Conservation (phyloP, 2,797 vertebrate genomes). For the Schizopygopsis malacanthus region DNA sequence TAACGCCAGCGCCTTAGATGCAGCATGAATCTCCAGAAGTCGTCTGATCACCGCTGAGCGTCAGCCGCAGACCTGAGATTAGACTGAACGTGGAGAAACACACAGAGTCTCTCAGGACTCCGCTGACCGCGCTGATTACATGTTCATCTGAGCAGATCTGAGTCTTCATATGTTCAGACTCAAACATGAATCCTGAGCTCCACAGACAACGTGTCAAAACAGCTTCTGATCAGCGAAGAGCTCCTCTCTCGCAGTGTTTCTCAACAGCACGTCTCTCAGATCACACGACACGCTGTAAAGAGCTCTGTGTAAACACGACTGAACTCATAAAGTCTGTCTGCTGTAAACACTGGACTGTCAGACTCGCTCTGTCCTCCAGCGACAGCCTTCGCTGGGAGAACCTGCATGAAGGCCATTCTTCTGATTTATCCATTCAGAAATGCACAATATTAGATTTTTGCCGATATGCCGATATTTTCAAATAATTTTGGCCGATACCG, state of each 20-base stretch:
- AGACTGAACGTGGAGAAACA: conserved; percentile 62
- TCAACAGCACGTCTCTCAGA: conserved; percentile 61
- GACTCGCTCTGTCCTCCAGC: conserved; percentile 62
- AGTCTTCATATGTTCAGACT: neutral
- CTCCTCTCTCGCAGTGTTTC: neutral
- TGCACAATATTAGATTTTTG: no score
- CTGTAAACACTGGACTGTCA: conserved; percentile 66
- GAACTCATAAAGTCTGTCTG: conserved; percentile 63
- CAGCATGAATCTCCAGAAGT: conserved; percentile 53
- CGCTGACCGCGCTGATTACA: neutral
- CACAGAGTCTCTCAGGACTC: neutral
- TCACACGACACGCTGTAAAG: conserved; percentile 58
- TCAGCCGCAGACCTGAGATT: conserved; percentile 69
- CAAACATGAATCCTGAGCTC: neutral
- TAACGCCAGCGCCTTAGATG: conserved; percentile 45
- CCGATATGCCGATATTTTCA: no score
- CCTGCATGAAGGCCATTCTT: neutral
- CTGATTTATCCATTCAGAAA: neutral
- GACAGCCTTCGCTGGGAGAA: neutral
- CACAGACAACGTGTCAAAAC: neutral
- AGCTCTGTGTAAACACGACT: conserved; percentile 61
- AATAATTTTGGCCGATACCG: no score
- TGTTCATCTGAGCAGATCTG: neutral
- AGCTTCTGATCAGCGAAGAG: neutral
- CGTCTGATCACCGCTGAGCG: conserved; percentile 63